phyloP scores from a whole-genome alignment of 2,797 vertebrate genomes.

The Neopelma chrysocephalum region DNA sequence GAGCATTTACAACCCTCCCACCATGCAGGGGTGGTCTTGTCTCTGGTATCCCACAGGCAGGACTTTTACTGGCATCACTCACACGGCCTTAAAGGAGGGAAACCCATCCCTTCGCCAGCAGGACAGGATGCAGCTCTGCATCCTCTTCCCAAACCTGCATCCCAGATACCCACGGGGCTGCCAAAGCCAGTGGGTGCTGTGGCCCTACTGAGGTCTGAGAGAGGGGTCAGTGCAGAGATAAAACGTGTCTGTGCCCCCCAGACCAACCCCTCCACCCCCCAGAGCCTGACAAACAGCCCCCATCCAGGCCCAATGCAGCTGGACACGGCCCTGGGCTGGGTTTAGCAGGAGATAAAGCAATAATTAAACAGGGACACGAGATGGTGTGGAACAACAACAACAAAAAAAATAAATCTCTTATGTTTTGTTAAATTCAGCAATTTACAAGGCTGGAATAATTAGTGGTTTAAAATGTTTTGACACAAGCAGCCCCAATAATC shows the following conservation, averaged over 20 bases:
- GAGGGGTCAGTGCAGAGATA: background rate
- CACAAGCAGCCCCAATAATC: slow-evolving; percentile 68
- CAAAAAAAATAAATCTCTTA: background rate
- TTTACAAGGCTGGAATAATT: slow-evolving; percentile 76
- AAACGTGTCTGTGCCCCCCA: background rate
- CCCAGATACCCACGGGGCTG: fast-evolving
- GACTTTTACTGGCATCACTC: background rate
- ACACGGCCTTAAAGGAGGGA: background rate
- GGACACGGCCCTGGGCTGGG: background rate
- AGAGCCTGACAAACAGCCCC: background rate
- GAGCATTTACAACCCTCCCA: fast-evolving
- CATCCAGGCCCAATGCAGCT: fast-evolving
- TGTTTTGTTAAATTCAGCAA: slow-evolving; percentile 73
- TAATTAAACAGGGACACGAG: background rate
- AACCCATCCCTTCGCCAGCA: background rate
- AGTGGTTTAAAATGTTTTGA: slow-evolving; percentile 77
- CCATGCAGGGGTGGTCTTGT: fast-evolving
- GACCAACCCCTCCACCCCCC: background rate
- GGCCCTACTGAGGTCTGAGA: background rate
- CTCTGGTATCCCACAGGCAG: background rate
- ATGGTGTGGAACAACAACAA: background rate
- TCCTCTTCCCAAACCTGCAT: background rate
- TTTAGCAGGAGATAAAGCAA: background rate
- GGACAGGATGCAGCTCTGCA: fast-evolving
- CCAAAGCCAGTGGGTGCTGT: fast-evolving